Evolutionary conservation across 2,888 invertebrate genomes (phyloP), one percentile per base, ranked within the genome.

Genomic region (Thereva nobilitata): DNA sequence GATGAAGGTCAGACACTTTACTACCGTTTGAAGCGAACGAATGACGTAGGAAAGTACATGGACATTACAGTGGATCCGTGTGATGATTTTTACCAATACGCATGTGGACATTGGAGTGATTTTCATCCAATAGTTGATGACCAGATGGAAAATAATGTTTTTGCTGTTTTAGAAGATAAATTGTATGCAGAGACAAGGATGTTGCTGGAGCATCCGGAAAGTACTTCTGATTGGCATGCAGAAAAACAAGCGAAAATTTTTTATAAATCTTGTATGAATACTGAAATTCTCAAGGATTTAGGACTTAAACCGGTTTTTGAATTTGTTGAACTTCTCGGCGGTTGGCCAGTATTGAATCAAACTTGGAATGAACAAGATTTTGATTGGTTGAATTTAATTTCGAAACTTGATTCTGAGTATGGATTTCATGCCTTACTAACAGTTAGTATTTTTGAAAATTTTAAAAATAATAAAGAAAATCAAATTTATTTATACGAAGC

Each of bases 271-370:
- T 64, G 64, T 35, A 38, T 23, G 10, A 53, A 64, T 38, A 38
- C 52, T 34, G 64, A 53, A n/a, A 7, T 38, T 3, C 47, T 53
- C 7, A 34, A 44, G 38, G 9, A 6, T 9, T 5, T 12, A 10
- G 66, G 52, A 37, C 4, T 53, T 3, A 37, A 42, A 12, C 57
- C 50, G n/a, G 52, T 66, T 44, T n/a, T 38, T 4, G 52, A 66
- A 42, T 65, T 65, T 12, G 10, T 66, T n/a, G 42, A 45, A n/a
- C 45, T 42, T 8, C 44, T 12, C 7, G 57, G 52, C 38, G 66
- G 57, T 37, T 57, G 56, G 66, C 66, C 66, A 5, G 37, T 40
- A 9, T 57, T 66, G 6, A 41, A 66, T 44, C n/a, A 52, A 2
- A 42, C 50, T 34, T 66, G 66, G 66, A 66, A 49, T 44, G 50